Percentiles rank a stretch among this genome's conserved stretches.
Evolutionary conservation across 2,888 invertebrate genomes (phyloP).

Genomic region (Cyclophora punctaria): DNA sequence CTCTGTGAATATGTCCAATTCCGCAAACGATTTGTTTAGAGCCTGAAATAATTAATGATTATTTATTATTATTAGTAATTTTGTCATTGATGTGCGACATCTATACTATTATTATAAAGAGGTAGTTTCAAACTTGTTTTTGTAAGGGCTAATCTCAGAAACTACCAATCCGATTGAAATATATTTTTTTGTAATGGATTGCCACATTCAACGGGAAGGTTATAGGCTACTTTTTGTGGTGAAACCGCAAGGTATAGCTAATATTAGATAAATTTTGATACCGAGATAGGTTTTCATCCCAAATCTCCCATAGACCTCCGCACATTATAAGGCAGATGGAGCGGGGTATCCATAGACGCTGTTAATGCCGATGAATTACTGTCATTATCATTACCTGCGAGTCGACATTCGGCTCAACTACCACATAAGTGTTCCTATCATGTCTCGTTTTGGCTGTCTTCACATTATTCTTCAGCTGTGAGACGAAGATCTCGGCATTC

Average conservation of each 20-base stretch:
- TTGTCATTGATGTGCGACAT: no score
- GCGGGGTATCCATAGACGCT: background rate
- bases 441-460: conserved; percentile 80
- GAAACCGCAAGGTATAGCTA: no score
- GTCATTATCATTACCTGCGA: conserved; percentile 49
- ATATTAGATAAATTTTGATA: no score
- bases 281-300: no score
- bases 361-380: background rate
- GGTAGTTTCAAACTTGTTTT: no score
- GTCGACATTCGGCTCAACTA: conserved; percentile 79
- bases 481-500: conserved; percentile 85
- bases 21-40: conserved; percentile 89
- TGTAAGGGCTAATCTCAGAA: no score
- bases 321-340: background rate
- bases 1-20: conserved; percentile 86
- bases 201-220: no score
- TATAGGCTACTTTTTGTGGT: no score
- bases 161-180: no score
- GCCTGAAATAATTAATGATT: conserved; percentile 53
- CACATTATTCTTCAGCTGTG: conserved; percentile 76
- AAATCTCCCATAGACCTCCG: background rate
- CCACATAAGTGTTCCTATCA: conserved; percentile 77
- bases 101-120: no score
- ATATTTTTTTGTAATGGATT: no score
- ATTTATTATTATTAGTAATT: no score